Base-by-base conservation (phyloP, 2,113 vertebrate species). In the Castor canadensis region DNA sequence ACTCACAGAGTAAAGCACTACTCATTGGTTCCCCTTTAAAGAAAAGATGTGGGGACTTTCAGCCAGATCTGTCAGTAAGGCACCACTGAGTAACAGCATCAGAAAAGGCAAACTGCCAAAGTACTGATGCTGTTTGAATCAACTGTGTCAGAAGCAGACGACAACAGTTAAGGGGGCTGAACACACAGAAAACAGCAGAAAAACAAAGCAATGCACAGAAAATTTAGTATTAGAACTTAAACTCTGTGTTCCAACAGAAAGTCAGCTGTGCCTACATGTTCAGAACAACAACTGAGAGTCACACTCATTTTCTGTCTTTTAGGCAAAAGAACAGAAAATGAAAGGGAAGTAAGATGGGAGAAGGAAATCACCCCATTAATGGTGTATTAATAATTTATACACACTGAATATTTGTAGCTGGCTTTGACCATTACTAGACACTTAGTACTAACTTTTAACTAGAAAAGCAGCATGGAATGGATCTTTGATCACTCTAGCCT, bases 61-160 rank as follows among this genome's bases (percentile, higher is more conserved):
- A 98, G 98, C 97, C 98, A 98, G 98, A 97, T 92, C 97, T 96
- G 71, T 38, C 98, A 99, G 98, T 98, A 98, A 58, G 97, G 98
- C 98, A 81, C 98, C 97, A 98, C 97, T 98, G 98, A 98, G 98
- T 98, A 98, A 98, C 98, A 98, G 98, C 98, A 98, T 98, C 98
- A 98, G 98, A 98, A 98, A 98, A 98, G 98, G 98, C 98, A 99
- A n/a, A n/a, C n/a, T n/a, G n/a, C n/a, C n/a, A n/a, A n/a, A n/a
- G n/a, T n/a, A n/a, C n/a, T n/a, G n/a, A 98, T 98, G 98, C 98
- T 98, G 98, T 98, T 98, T 98, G 98, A 98, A 98, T 98, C 98
- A 98, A 97, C 98, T 98, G 98, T 98, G 96, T 97, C 97, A 97
- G 98, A 97, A 98, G 98, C 96, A 98, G 95, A 98, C 91, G 97